Percentiles rank a stretch among this genome's conserved stretches.
Evolutionary conservation across 2,888 invertebrate species (phyloP).

Genomic region (Synanthedon tipuliformis): DNA sequence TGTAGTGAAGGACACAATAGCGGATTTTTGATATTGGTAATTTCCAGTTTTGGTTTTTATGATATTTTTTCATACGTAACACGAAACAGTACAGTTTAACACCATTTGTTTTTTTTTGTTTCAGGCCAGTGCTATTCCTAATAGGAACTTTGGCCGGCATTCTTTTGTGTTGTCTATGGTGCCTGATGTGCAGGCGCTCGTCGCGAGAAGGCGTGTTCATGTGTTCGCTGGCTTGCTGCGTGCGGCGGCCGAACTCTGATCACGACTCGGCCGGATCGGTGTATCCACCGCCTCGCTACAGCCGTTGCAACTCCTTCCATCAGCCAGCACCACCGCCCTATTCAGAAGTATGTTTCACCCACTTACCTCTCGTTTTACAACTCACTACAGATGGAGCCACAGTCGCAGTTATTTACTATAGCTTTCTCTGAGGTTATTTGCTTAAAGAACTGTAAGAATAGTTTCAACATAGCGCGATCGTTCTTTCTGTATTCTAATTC

Average conservation of each 20-base stretch:
- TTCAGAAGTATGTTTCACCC: constrained; percentile 73
- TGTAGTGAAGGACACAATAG: too few relatives aligned
- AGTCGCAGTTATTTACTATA: too few relatives aligned
- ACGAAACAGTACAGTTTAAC: not conserved
- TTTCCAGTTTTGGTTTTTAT: too few relatives aligned
- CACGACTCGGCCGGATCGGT: constrained; percentile 84
- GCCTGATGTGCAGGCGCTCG: constrained; percentile 45
- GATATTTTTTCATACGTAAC: constrained; percentile 6
- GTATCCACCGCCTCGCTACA: constrained; percentile 86
- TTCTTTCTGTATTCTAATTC: not conserved
- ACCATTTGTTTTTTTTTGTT: constrained; percentile 3
- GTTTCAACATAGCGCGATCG: not conserved
- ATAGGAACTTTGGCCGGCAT: constrained; percentile 76
- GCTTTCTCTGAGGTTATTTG: too few relatives aligned
- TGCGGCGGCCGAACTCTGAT: constrained; percentile 70
- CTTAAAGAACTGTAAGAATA: too few relatives aligned
- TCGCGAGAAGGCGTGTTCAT: constrained; percentile 28
- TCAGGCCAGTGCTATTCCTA: constrained; percentile 76
- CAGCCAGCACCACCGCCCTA: constrained; percentile 83
- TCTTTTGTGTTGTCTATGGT: constrained; percentile 77
- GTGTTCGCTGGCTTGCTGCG: constrained; percentile 51
- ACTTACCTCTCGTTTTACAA: too few relatives aligned
- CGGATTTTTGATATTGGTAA: too few relatives aligned
- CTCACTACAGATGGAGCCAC: too few relatives aligned
- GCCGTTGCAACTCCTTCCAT: constrained; percentile 85